Base-by-base conservation (phyloP, 1,140 invertebrate species). In the Steinernema feltiae region DNA sequence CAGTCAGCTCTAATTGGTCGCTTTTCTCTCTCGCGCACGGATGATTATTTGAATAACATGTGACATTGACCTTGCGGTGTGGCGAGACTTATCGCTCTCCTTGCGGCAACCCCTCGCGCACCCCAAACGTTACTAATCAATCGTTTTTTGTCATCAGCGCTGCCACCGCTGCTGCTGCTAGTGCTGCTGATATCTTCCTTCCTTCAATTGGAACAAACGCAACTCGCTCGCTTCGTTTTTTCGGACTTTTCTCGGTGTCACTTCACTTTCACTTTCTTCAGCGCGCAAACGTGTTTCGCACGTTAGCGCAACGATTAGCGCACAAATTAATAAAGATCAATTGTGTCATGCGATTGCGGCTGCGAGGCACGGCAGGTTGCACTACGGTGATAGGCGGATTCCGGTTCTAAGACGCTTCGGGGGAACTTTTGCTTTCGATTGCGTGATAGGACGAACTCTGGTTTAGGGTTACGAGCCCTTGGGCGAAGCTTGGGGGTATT, bases 241-340 rank as follows among this genome's bases (percentile, higher is more conserved):
- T 41, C 35, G 7, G 7, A 41, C 7, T 41, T 63, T 63, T 63
- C 24, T 63, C 24, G n/a, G 53, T 63, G 53, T 21, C 7, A 21
- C 24, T 7, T 63, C 53, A 63, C 53, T 63, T 63, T 63, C 24
- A 27, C 53, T 27, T 63, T 15, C 24, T 21, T 27, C 12, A 21
- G 15, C 53, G 53, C 35, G 7, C 7, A 18, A 41, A 41, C 35
- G 7, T 18, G 35, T 41, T 41, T 41, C 7, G 35, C 41, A 12
- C 41, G 41, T n/a, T n/a, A n/a, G n/a, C n/a, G n/a, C n/a, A n/a
- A n/a, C n/a, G n/a, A 63, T 63, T 63, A 63, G 53, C 53, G 24
- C 53, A 63, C 53, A 63, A 63, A 63, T 63, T 63, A 63, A 63
- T 63, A 63, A 63, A 63, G 53, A 63, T 63, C 53, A 63, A 27